phyloP scores from a whole-genome alignment of 2,888 invertebrate genomes.

The Hirtodrosophila trivittata region DNA sequence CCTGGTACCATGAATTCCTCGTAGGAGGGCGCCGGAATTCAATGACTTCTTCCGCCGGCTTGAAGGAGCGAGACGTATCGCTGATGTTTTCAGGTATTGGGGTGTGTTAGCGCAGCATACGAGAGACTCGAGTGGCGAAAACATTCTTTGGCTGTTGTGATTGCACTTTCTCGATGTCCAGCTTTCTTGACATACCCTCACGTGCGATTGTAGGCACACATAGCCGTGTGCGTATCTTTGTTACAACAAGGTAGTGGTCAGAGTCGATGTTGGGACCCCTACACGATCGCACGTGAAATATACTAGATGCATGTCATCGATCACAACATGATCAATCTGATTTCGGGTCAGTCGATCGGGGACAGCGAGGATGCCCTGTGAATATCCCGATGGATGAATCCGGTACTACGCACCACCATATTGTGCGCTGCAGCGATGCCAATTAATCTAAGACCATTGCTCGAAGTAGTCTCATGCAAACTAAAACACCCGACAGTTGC shows the following conservation, averaged over 20 bases:
- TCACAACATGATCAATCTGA: conserved; percentile 6
- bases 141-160: conserved; percentile 5
- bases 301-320: conserved; percentile 5
- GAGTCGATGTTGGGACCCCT: conserved; percentile 12
- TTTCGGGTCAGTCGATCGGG: background rate
- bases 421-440: background rate
- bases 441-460: conserved; percentile 4
- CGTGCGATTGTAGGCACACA: background rate
- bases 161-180: conserved; percentile 10
- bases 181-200: conserved; percentile 3
- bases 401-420: conserved; percentile 6
- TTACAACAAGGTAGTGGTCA: conserved; percentile 14
- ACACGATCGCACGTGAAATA: conserved; percentile 1
- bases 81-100: background rate
- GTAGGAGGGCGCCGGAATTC: background rate
- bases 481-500: conserved; percentile 10
- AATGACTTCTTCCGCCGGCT: background rate
- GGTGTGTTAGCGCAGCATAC: background rate
- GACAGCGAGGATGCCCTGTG: conserved; percentile 3
- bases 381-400: background rate
- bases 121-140: conserved; percentile 2
- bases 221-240: conserved; percentile 6
- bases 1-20: no score
- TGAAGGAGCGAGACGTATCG: background rate
- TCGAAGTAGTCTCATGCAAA: no score